phyloP scores from a whole-genome alignment of 2,888 invertebrate species.

The Drosophila robusta region DNA sequence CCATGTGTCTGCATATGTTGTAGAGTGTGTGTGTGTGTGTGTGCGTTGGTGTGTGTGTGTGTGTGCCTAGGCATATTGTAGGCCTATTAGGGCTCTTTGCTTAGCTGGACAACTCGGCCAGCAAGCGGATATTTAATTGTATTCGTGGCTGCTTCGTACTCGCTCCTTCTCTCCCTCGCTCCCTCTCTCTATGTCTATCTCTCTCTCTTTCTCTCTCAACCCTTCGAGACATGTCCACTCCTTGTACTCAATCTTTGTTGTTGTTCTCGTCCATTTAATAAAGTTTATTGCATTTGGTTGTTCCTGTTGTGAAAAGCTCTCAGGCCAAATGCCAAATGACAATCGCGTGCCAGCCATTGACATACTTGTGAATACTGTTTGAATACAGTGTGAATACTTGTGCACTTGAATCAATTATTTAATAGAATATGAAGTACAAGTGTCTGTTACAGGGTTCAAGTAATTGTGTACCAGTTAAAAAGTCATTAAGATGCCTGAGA shows the following conservation, averaged over 20 bases:
- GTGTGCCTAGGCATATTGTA: constrained; percentile 28
- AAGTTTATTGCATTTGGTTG: constrained; percentile 61
- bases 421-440: neutral
- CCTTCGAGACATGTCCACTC: constrained; percentile 17
- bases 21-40: constrained; percentile 3
- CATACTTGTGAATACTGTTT: constrained; percentile 31
- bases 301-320: neutral
- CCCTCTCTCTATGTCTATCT: neutral
- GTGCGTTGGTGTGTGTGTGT: constrained; percentile 7
- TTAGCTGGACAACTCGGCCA: constrained; percentile 44
- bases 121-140: constrained; percentile 71
- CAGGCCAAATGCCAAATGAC: constrained; percentile 17
- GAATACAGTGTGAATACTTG: constrained; percentile 10
- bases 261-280: constrained; percentile 43
- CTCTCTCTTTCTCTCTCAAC: neutral
- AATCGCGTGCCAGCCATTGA: constrained; percentile 53
- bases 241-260: constrained; percentile 5
- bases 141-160: constrained; percentile 10
- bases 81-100: constrained; percentile 51
- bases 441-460: too few relatives aligned
- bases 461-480: neutral
- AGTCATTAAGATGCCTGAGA: neutral
- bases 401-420: constrained; percentile 40
- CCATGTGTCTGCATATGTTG: constrained; percentile 41
- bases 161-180: neutral